phyloP scores from a whole-genome alignment of 2,888 invertebrate genomes.

The Diachrysia chrysitis region DNA sequence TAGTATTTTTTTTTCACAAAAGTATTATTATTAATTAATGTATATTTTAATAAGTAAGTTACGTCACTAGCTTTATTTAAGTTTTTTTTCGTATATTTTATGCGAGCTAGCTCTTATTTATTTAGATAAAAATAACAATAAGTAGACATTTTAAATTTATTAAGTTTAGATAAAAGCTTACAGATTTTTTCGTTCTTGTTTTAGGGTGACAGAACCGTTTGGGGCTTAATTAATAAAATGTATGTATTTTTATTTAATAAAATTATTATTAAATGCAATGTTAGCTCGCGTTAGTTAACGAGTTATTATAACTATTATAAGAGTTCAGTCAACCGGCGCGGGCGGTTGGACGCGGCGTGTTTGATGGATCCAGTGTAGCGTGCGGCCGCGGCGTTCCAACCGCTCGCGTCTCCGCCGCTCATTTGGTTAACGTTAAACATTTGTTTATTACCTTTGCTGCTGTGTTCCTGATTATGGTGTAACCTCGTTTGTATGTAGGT shows the following conservation, averaged over 20 bases:
- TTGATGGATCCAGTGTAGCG: slow-evolving; percentile 12
- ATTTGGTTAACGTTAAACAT: slow-evolving; percentile 69
- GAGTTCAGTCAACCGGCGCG: slow-evolving; percentile 12
- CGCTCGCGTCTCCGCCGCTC: slow-evolving; percentile 14
- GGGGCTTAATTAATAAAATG: slow-evolving; percentile 17
- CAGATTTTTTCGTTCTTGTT: not conserved
- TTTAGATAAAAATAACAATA: slow-evolving; percentile 11
- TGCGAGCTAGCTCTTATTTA: slow-evolving; percentile 16
- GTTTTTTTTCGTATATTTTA: not conserved
- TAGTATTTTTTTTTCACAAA: not conserved
- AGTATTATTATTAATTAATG: slow-evolving; percentile 9
- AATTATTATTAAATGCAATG: slow-evolving; percentile 43
- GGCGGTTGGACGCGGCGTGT: slow-evolving; percentile 15
- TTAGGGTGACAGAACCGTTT: slow-evolving; percentile 55
- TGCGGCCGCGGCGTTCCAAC: slow-evolving; percentile 5
- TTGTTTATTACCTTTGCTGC: slow-evolving; percentile 59
- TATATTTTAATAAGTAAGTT: slow-evolving; percentile 40
- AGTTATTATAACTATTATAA: slow-evolving; percentile 44
- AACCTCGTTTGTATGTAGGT: slow-evolving; percentile 64
- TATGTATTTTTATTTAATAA: slow-evolving; percentile 47
- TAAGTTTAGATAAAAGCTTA: not conserved
- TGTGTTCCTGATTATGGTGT: slow-evolving; percentile 66
- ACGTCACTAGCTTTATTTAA: not conserved
- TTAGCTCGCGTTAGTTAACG: slow-evolving; percentile 46
- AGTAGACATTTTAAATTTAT: slow-evolving; percentile 1